A percentile compares a stretch with the other conserved stretches of the same genome.
Evolutionary conservation across 2,888 invertebrate genomes (phyloP).

Genomic region (Pseudanteris insignis): DNA sequence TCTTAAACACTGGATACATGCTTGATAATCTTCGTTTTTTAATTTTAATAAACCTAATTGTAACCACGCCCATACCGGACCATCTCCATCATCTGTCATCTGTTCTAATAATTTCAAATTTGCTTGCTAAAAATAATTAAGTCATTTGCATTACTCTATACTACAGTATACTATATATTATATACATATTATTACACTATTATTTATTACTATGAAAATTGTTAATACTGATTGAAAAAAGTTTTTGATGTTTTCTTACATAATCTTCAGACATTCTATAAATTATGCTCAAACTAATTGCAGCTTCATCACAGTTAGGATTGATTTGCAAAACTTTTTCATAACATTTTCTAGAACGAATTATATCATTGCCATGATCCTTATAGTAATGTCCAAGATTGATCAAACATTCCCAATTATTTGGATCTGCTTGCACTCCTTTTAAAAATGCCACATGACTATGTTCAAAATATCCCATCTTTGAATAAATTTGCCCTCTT

Average conservation of each 20-base stretch:
- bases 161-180: no score
- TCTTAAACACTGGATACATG: conserved; percentile 81
- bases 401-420: conserved; percentile 77
- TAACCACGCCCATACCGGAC: conserved; percentile 81
- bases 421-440: conserved; percentile 74
- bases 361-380: conserved; percentile 71
- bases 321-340: conserved; percentile 84
- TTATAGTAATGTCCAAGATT: conserved; percentile 81
- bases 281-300: conserved; percentile 78
- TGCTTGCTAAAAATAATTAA: no score
- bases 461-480: conserved; percentile 70
- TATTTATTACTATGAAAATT: no score
- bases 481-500: conserved; percentile 73
- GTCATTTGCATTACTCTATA: no score
- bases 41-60: conserved; percentile 85
- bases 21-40: conserved; percentile 76
- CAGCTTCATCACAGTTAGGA: conserved; percentile 73
- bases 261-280: conserved; percentile 76
- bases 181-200: no score
- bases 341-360: conserved; percentile 83
- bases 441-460: conserved; percentile 74
- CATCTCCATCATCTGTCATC: conserved; percentile 65
- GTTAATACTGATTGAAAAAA: no score
- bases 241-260: conserved; percentile 66
- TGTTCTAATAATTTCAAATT: conserved; percentile 73